These are phyloP conservation scores for Psittacula echo DNA, from an alignment of 2,797 vertebrate species.

Conservation along the genomic window DNA sequence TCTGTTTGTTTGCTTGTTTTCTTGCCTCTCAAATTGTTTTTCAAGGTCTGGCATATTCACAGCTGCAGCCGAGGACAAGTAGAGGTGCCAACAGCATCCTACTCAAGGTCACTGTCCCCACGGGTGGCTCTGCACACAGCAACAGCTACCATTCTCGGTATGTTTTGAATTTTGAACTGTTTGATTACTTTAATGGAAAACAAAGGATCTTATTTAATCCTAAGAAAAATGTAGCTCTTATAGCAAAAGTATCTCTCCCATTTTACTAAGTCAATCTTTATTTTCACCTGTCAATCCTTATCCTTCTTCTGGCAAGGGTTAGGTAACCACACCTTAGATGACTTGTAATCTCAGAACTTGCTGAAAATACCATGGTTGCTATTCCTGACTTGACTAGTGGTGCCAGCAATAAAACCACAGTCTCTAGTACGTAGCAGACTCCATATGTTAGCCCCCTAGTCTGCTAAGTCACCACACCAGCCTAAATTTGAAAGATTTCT, in stretches of 20 bases:
- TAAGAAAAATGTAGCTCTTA: neutral
- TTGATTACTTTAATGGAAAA: conserved; percentile 16
- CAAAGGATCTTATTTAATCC: conserved; percentile 33
- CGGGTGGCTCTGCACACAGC: neutral
- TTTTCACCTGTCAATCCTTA: neutral
- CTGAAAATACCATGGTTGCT: conserved; percentile 46
- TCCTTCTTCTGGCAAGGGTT: neutral
- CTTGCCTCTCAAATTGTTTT: conserved; percentile 51
- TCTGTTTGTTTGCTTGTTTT: conserved; percentile 63
- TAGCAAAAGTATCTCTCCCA: neutral
- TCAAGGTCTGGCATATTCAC: conserved; percentile 36
- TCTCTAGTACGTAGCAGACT: conserved; percentile 74
- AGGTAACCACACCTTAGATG: conserved; percentile 39
- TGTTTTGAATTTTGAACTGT: neutral
- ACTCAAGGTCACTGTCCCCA: neutral
- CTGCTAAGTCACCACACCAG: conserved; percentile 78
- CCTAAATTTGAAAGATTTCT: conserved; percentile 80
- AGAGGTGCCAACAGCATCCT: neutral
- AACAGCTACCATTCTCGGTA: neutral
- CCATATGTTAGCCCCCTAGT: conserved; percentile 79
- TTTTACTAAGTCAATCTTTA: neutral
- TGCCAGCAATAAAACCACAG: conserved; percentile 75
- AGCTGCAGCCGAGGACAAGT: neutral
- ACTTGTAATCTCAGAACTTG: neutral
- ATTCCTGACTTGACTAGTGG: conserved; percentile 57